Conservation (phyloP, 2,888 invertebrate genomes). For the Nomada goodeniana region DNA sequence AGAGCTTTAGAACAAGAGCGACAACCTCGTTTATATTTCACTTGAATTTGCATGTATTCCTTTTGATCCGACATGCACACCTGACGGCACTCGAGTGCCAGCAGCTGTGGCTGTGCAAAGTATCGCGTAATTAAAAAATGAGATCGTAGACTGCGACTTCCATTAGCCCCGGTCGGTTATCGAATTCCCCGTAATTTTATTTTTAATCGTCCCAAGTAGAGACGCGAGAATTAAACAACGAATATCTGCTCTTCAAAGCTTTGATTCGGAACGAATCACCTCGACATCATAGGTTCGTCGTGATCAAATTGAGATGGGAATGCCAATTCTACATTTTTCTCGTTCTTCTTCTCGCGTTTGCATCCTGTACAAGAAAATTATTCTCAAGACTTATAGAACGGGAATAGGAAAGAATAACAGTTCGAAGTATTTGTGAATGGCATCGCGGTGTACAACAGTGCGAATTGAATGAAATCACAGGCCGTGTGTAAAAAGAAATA, state of each 20-base stretch:
- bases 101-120: neutral
- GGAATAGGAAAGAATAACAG: too few species aligned
- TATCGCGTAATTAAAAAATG: slow-evolving; percentile 21
- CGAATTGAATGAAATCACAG: too few species aligned
- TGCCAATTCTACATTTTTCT: too few species aligned
- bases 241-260: neutral
- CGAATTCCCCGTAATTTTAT: neutral
- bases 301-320: too few species aligned
- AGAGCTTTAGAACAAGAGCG: neutral
- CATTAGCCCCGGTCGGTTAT: slow-evolving; percentile 3
- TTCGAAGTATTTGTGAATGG: too few species aligned
- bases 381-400: too few species aligned
- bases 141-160: neutral
- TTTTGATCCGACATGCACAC: slow-evolving; percentile 25
- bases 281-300: too few species aligned
- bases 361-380: too few species aligned
- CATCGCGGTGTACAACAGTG: too few species aligned
- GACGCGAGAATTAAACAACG: neutral
- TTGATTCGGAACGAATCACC: too few species aligned
- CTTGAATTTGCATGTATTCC: slow-evolving; percentile 18
- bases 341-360: too few species aligned
- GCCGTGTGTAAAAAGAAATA: too few species aligned
- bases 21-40: slow-evolving; percentile 13
- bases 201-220: neutral
- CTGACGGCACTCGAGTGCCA: neutral